Evolutionary conservation across 1,140 invertebrate genomes (phyloP), one percentile per base, ranked within the genome.

Genomic region (Scaptomyza graminum): DNA sequence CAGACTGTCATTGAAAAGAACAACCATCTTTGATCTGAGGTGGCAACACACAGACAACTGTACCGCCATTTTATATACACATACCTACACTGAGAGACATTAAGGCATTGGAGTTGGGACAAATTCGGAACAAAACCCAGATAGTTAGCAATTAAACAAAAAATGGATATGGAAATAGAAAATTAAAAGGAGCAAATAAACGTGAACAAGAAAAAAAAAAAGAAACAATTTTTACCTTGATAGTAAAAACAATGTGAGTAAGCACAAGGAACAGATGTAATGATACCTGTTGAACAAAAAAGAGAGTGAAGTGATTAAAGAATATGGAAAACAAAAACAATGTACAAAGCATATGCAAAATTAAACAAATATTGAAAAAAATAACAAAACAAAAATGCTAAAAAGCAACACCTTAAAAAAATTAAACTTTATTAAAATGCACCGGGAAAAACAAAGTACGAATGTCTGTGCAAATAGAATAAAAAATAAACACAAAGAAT

Each of bases 401-500:
- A 43, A n/a, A 64, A 39, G 31, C 5, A 49, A 59, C 16, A 56
- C 34, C n/a, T 31, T 12, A 43, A 28, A 69, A 15, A n/a, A 28
- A 5, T 34, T 34, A 0, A 28, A 28, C 6, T 5, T 28, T 6
- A 28, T 6, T 60, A 31, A 52, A 52, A 57, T 41, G 43, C n/a
- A 16, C 5, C 1, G 15, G 16, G 43, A 46, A 54, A 51, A 46
- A 9, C 2, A 56, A 46, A 47, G 39, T 16, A 9, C 2, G 18
- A 1, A 18, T 18, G 18, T 18, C 18, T 56, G 67, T 61, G 55
- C 46, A 44, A 62, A 82, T 61, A 54, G 43, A 57, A 43, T 7
- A 49, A 47, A 49, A 47, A 67, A 74, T 41, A 49, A 71, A 56
- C 55, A 79, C 72, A 74, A 77, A 64, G 59, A 74, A 64, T 81